Evolutionary conservation across 2,888 invertebrate genomes (phyloP).

Genomic region (Cheilosia urbana): DNA sequence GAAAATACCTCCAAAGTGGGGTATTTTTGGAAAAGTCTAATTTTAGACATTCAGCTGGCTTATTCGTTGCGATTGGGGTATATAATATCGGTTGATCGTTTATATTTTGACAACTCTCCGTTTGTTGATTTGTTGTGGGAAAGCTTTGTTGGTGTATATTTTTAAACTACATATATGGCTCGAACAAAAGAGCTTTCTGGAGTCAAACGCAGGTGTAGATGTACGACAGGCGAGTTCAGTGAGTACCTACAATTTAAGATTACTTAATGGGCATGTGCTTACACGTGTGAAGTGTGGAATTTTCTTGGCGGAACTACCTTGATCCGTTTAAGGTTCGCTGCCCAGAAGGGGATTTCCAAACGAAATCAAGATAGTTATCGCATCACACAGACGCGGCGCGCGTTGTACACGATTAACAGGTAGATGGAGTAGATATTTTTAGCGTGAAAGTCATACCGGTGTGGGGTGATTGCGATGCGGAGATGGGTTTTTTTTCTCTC

Average conservation of each 20-base stretch:
- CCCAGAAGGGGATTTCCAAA: not conserved
- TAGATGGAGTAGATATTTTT: no score
- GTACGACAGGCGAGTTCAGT: not conserved
- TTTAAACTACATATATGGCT: not conserved
- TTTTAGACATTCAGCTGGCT: slow-evolving; percentile 18
- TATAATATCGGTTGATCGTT: slow-evolving; percentile 15
- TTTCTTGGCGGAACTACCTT: slow-evolving; percentile 3
- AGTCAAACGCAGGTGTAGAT: no score
- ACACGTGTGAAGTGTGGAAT: not conserved
- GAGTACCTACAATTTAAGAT: not conserved
- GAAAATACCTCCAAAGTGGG: not conserved
- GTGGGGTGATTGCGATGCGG: no score
- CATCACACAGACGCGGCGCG: no score
- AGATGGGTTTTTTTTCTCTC: no score
- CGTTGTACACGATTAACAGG: no score
- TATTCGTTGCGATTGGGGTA: not conserved
- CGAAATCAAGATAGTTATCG: no score
- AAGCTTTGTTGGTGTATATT: slow-evolving; percentile 28
- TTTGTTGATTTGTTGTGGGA: slow-evolving; percentile 6
- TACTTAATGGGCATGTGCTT: no score
- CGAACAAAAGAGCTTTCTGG: slow-evolving; percentile 2
- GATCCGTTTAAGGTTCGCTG: slow-evolving; percentile 8
- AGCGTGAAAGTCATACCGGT: no score
- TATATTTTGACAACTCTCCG: slow-evolving; percentile 31
- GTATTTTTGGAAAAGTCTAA: slow-evolving; percentile 34